Percentiles rank a stretch among this genome's conserved stretches.
Conservation (phyloP, 2,113 vertebrate species). For the Cacatua alba region DNA sequence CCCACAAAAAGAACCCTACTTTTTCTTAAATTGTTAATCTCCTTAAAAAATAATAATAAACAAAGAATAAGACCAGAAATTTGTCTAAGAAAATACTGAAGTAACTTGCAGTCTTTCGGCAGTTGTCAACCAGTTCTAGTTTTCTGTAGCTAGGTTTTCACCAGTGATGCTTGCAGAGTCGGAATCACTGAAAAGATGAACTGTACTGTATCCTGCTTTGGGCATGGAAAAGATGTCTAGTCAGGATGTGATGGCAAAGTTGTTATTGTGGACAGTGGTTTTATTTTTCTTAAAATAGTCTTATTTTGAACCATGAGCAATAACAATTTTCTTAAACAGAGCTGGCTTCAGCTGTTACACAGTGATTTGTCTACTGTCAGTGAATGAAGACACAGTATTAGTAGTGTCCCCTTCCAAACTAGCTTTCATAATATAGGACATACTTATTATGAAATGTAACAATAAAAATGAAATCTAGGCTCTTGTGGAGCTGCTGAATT, state of each 20-base stretch:
- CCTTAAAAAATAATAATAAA: neutral
- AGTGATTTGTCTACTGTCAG: neutral
- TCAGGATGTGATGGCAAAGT: neutral
- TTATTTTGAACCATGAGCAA: neutral
- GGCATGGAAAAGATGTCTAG: neutral
- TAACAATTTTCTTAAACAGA: neutral
- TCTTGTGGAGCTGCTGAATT: neutral
- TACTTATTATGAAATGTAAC: neutral
- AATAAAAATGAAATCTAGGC: neutral
- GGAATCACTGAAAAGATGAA: neutral
- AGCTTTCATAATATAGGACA: neutral
- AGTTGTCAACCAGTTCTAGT: neutral
- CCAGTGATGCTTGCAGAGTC: neutral
- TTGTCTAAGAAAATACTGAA: neutral
- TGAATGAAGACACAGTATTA: neutral
- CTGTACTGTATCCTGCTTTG: neutral
- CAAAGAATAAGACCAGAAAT: neutral
- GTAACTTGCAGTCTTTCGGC: neutral
- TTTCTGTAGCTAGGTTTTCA: neutral
- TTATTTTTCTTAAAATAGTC: neutral
- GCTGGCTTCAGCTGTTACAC: neutral
- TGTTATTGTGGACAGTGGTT: neutral
- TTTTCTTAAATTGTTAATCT: neutral
- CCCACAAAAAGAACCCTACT: neutral
- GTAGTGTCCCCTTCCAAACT: neutral